Percentiles rank a stretch among this genome's conserved stretches.
phyloP scores from a whole-genome alignment of 2,113 vertebrate species.

The Apteryx owenii region DNA sequence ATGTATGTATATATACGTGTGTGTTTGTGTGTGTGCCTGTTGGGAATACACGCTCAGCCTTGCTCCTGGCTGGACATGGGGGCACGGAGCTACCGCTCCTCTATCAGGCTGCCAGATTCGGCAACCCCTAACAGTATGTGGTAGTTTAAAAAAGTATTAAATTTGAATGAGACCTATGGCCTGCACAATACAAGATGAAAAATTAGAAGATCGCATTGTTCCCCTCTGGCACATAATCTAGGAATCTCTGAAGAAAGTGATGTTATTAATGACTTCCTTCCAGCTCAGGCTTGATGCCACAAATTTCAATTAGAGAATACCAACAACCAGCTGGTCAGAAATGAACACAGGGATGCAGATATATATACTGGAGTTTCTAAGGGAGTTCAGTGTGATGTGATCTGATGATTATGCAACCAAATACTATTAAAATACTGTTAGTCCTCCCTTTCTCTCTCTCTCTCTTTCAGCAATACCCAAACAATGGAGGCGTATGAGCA shows the following conservation, averaged over 20 bases:
- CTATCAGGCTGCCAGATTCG: background rate
- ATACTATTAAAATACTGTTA: background rate
- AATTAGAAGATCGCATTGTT: background rate
- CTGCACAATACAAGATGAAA: background rate
- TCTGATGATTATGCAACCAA: background rate
- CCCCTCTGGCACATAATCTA: background rate
- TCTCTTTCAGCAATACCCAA: background rate
- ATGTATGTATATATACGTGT: rapidly evolving
- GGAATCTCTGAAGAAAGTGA: background rate
- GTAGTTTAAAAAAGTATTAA: background rate
- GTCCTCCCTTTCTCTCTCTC: background rate
- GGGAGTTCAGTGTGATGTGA: background rate
- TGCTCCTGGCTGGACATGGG: background rate
- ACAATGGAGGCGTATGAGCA: background rate
- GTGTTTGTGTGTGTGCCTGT: background rate
- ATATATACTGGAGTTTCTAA: background rate
- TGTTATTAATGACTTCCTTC: background rate
- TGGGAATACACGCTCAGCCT: background rate
- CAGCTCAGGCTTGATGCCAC: background rate
- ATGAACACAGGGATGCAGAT: background rate
- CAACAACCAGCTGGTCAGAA: background rate
- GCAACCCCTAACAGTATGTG: background rate
- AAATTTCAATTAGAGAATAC: background rate
- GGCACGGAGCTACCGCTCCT: background rate
- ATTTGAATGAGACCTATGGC: background rate